Evolutionary conservation across 2,797 vertebrate genomes (phyloP), one percentile per base, ranked within the genome.

Genomic region (Tiaroga cobitis): DNA sequence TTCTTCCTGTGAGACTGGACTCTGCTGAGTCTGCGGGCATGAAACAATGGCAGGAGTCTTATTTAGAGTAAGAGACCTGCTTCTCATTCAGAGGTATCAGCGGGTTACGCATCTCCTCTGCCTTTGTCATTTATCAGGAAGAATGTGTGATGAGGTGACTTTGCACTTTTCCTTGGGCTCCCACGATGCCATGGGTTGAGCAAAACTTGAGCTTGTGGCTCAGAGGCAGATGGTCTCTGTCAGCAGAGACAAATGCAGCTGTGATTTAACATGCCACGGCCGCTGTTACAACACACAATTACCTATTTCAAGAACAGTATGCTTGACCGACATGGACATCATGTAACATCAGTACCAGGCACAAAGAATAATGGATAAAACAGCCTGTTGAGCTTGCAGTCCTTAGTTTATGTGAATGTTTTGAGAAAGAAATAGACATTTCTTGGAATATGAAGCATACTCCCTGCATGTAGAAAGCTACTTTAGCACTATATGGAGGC

Each of bases 211-310:
- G 82, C 87, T 90, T 61, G 88, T 88, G 88, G 89, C 88, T 89
- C 81, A 49, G 49, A 87, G 90, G 89, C 92, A 93, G 92, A 90
- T 92, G 91, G 91, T 88, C 89, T 72, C 81, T 79, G 89, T 93
- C 91, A 89, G 88, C 89, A 83, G 88, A 87, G 87, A 82, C 83
- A 46, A 85, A 83, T 37, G 24, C 86, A 91, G 86, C 80, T 76
- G 89, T 92, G 90, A 93, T 93, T 92, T 91, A 93, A 92, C 87
- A 89, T 77, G 80, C 81, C 88, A 85, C 86, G 88, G 88, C 79
- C 86, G 89, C 88, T 91, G 89, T 86, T 72, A 46, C 46, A 41
- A 54, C 69, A 74, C 39, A 80, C 76, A 80, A 51, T 80, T 59
- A 63, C 37, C 77, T 34, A 68, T 76, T 76, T 85, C 49, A 51